Conservation (phyloP, 1,140 invertebrate species). For the Pantala flavescens region DNA sequence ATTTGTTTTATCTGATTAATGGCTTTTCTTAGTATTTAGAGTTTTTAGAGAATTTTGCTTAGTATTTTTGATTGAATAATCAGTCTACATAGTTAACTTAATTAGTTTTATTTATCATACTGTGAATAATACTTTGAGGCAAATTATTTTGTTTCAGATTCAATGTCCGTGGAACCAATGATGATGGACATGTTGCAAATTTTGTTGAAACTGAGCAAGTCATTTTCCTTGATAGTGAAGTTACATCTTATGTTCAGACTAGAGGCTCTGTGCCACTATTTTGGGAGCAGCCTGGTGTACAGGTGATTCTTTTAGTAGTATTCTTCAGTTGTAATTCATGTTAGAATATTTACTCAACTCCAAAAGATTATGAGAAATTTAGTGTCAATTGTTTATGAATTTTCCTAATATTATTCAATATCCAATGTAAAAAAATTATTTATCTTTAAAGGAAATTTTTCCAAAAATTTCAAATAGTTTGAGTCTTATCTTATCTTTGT, state of each 20-base stretch:
- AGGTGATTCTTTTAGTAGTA: constrained; percentile 40
- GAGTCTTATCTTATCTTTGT: too few relatives aligned
- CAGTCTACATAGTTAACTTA: too few relatives aligned
- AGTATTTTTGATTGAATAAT: too few relatives aligned
- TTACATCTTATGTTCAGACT: constrained; percentile 75
- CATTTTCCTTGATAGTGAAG: constrained; percentile 79
- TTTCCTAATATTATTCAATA: neutral
- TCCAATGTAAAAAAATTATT: neutral
- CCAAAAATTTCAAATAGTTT: too few relatives aligned
- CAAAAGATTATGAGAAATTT: too few relatives aligned
- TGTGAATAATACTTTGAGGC: too few relatives aligned
- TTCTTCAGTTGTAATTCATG: neutral
- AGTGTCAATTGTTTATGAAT: too few relatives aligned
- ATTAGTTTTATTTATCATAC: too few relatives aligned
- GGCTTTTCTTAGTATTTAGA: too few relatives aligned
- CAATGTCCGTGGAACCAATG: constrained; percentile 96
- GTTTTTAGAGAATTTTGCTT: too few relatives aligned
- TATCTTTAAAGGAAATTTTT: too few relatives aligned
- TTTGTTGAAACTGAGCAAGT: constrained; percentile 99
- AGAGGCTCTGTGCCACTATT: constrained; percentile 95
- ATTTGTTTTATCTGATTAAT: too few relatives aligned
- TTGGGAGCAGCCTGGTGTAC: constrained; percentile 98
- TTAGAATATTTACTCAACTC: neutral
- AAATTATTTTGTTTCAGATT: constrained; percentile 47
- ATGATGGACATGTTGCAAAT: constrained; percentile 98